Conservation (phyloP, 2,888 invertebrate genomes). For the Nomada fucata region DNA sequence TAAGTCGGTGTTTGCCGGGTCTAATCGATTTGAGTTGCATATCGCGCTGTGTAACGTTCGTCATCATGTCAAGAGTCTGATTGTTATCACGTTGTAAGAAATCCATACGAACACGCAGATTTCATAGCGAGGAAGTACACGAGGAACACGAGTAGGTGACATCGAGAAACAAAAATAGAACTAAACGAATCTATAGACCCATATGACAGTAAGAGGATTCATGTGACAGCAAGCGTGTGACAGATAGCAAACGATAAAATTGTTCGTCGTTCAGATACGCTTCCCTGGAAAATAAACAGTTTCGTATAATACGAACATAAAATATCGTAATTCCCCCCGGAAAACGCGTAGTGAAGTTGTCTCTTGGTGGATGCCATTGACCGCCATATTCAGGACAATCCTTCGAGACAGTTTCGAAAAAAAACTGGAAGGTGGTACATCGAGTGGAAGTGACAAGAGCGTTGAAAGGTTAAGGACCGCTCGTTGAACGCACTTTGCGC, state of each 20-base stretch:
- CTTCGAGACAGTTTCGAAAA: conserved; percentile 45
- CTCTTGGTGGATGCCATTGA: conserved; percentile 61
- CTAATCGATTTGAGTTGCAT: conserved; percentile 46
- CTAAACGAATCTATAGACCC: not conserved
- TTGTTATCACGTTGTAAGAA: not conserved
- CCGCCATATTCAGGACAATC: conserved; percentile 67
- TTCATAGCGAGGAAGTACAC: not conserved
- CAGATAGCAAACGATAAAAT: not conserved
- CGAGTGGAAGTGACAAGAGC: conserved; percentile 39
- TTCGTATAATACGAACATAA: not conserved
- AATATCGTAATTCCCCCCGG: conserved; percentile 36
- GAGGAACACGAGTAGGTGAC: not conserved
- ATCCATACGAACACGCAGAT: not conserved
- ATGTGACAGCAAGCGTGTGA: conserved; percentile 17
- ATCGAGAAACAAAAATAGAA: conserved; percentile 31
- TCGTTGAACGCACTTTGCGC: conserved; percentile 22
- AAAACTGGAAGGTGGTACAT: conserved; percentile 32
- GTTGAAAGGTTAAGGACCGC: conserved; percentile 47
- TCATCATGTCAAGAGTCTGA: not conserved
- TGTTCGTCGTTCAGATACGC: not conserved
- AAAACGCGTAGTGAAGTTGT: conserved; percentile 60
- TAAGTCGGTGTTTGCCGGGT: conserved; percentile 1
- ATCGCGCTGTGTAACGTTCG: not conserved
- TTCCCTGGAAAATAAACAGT: not conserved
- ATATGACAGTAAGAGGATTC: conserved; percentile 34